Percentiles rank a stretch among this genome's conserved stretches.
phyloP scores from a whole-genome alignment of 2,888 invertebrate species.

The Patella ulyssiponensis region DNA sequence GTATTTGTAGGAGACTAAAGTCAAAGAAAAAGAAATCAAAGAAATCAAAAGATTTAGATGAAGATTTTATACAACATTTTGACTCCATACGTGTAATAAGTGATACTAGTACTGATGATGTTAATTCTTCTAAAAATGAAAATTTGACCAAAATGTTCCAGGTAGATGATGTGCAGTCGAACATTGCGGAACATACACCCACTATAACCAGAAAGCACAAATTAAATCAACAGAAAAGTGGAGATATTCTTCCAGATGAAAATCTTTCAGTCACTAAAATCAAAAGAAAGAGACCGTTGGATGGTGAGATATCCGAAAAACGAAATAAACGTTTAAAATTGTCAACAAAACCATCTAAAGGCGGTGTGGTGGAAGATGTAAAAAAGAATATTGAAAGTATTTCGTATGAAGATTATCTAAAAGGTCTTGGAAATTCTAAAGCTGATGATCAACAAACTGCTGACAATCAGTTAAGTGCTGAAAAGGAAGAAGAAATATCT shows the following conservation, averaged over 20 bases:
- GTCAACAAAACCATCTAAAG: neutral
- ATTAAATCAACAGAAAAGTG: neutral
- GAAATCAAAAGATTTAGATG: neutral
- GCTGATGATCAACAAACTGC: neutral
- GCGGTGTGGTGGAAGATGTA: slow-evolving; percentile 15
- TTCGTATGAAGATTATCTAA: slow-evolving; percentile 27
- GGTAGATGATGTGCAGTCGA: too few species aligned
- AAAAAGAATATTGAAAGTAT: neutral
- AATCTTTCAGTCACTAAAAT: slow-evolving; percentile 11
- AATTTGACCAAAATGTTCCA: too few species aligned
- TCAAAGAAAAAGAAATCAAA: neutral
- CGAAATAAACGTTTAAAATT: slow-evolving; percentile 16
- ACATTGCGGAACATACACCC: too few species aligned
- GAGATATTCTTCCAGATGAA: neutral
- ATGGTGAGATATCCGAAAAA: slow-evolving; percentile 9
- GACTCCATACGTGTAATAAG: neutral
- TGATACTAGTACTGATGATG: slow-evolving; percentile 5
- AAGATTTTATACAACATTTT: slow-evolving; percentile 1
- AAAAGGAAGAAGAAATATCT: neutral
- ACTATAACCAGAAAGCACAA: too few species aligned
- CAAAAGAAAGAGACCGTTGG: slow-evolving; percentile 13
- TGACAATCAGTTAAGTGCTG: neutral
- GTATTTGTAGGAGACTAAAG: neutral
- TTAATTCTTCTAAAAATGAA: neutral
- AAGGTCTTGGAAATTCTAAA: slow-evolving; percentile 14